Evolutionary conservation across 1,140 invertebrate species (phyloP).

Genomic region (Pogonomyrmex barbatus): DNA sequence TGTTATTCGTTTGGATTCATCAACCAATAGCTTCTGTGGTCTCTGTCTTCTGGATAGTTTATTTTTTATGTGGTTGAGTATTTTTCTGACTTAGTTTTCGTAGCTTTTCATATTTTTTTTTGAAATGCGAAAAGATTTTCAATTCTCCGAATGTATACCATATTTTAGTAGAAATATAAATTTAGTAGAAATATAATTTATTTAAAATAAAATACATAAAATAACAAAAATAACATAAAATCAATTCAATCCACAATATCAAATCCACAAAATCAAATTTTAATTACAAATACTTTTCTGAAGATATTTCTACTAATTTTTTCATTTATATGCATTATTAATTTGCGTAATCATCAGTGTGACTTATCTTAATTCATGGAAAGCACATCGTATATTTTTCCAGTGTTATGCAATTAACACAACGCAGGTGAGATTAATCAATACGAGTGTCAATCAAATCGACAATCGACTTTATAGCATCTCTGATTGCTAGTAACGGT

Average conservation of each 20-base stretch:
- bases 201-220: neutral
- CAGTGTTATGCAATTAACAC: neutral
- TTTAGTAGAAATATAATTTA: neutral
- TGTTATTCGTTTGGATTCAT: constrained; percentile 46
- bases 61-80: constrained; percentile 15
- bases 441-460: constrained; percentile 30
- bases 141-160: neutral
- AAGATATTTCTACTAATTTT: neutral
- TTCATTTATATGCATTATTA: neutral
- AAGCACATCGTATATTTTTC: neutral
- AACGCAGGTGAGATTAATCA: constrained; percentile 5
- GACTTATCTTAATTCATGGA: constrained; percentile 2
- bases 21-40: constrained; percentile 46
- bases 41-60: neutral
- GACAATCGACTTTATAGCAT: neutral
- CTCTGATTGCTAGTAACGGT: neutral
- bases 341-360: neutral
- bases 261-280: constrained; percentile 7
- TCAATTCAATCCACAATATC: neutral
- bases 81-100: constrained; percentile 6
- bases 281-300: neutral
- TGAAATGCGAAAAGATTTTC: neutral
- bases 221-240: neutral
- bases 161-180: neutral
- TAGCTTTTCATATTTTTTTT: constrained; percentile 7